Evolutionary conservation across 2,113 vertebrate genomes (phyloP), one percentile per base, ranked within the genome.

Genomic region (Nibea coibor): DNA sequence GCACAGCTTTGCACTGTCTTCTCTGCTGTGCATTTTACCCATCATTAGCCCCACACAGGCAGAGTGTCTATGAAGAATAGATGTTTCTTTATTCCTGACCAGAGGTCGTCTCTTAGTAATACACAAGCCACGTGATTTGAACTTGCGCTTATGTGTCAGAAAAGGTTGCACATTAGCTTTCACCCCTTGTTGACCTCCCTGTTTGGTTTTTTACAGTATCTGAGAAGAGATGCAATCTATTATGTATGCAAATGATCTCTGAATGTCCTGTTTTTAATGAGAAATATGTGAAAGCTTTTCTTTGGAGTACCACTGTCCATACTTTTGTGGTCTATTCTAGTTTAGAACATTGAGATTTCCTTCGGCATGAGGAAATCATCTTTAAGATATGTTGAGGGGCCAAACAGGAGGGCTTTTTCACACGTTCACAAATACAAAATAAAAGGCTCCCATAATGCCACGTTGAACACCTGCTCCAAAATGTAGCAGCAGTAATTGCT

Each of bases 21-120:
- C 78, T 88, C 64, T 24, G 22, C 81, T 85, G 65, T 69, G 78
- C 85, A 83, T 81, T 87, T 87, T 90, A 85, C 75, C 88, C 84
- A 72, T 75, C 81, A 86, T 93, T 88, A 83, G 84, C 59, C 48
- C 31, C 57, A 79, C 75, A 76, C 69, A 78, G 64, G 35, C 50
- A 74, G 53, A 19, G 69, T 15, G 45, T 86, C 69, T 57, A 20
- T 74, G 64, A 78, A 81, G 39, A 86, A 80, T 62, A 75, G 43
- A 65, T 76, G 68, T 65, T 72, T 58, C 69, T 81, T 61, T 75
- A 50, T 65, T 63, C 74, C 42, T 76, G 80, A 83, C 69, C 76
- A 57, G 62, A 64, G 66, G 57, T 77, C 17, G 0, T 70, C 56
- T 83, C 51, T 26, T 53, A 78, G 61, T 81, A 63, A 75, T 54